Base-by-base conservation (phyloP, 2,113 vertebrate genomes). In the Silurus asotus region DNA sequence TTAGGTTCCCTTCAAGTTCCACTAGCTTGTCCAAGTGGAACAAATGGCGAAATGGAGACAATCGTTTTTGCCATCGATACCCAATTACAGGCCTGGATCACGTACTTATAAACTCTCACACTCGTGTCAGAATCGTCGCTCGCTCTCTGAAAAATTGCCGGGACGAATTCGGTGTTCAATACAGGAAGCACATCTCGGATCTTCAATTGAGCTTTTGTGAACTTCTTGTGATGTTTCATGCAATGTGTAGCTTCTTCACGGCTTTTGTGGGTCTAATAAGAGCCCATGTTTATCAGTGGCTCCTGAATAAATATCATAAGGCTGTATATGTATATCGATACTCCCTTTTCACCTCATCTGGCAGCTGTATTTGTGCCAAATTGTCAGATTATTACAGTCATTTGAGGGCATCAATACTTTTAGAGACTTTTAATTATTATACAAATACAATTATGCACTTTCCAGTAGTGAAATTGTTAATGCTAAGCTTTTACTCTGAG, bases 41-140 rank as follows among this genome's bases (percentile, higher is more conserved):
- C 91, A 85, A 88, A 74, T 74, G 85, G 62, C 37, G 87, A 93
- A 94, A 94, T 93, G 89, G 91, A 92, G 90, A 90, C 88, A 91
- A 92, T 91, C 86, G 87, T 93, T 37, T 37, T 93, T 91, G 91
- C 90, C 90, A 94, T 95, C 94, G 88, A 95, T 95, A 94, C 89
- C 90, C 91, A 94, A 94, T 94, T 94, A 94, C 85, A 81, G 88
- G 85, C 88, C 76, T 89, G 86, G 87, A 87, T 89, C 61, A 88
- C 87, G 65, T 85, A 85, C 74, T 90, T 89, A 89, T 90, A 86
- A 89, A 81, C 89, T 86, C 88, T 70, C 45, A 81, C 55, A 49
- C 74, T 75, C 81, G 86, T 77, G 25, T 67, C 81, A 86, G 84
- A 51, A 84, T 83, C 74, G 58, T 85, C 20, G 81, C 85, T 78